A percentile compares a stretch with the other conserved stretches of the same genome.
Evolutionary conservation across 1,140 invertebrate species (phyloP).

Genomic region (Drosophila melanica): DNA sequence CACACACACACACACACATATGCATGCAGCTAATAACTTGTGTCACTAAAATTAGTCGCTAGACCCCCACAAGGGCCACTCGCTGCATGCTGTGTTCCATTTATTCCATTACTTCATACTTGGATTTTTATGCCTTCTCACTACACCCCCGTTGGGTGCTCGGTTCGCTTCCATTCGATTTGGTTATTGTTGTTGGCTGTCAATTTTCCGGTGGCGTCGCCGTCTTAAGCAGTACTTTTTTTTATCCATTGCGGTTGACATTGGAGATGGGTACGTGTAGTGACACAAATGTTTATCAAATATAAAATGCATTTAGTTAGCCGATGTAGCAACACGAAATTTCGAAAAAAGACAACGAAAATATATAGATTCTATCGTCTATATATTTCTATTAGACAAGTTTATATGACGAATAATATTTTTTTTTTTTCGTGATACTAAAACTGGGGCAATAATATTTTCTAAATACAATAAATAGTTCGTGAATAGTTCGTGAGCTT

Average conservation of each 20-base stretch:
- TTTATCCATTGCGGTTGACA: conserved; percentile 7
- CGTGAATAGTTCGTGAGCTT: background rate
- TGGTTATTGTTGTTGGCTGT: conserved; percentile 58
- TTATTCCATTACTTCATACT: conserved; percentile 63
- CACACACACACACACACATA: conserved; percentile 16
- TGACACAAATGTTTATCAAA: background rate
- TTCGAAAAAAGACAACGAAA: too few species aligned
- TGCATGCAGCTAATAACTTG: conserved; percentile 37
- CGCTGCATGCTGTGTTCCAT: conserved; percentile 47
- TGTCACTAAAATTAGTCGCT: conserved; percentile 69
- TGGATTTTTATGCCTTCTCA: conserved; percentile 5
- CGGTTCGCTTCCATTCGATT: background rate
- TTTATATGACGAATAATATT: too few species aligned
- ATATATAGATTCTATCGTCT: too few species aligned
- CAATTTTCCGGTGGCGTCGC: conserved; percentile 71
- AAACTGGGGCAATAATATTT: too few species aligned
- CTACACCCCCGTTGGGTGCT: background rate
- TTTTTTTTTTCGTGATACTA: too few species aligned
- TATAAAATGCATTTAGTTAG: background rate
- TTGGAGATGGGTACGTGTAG: conserved; percentile 13
- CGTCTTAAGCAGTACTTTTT: conserved; percentile 41
- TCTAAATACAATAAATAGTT: too few species aligned
- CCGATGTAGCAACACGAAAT: too few species aligned
- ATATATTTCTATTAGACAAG: too few species aligned
- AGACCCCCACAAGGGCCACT: conserved; percentile 54